Base-by-base conservation (phyloP, 2,888 invertebrate genomes). In the Aphodius granarius region DNA sequence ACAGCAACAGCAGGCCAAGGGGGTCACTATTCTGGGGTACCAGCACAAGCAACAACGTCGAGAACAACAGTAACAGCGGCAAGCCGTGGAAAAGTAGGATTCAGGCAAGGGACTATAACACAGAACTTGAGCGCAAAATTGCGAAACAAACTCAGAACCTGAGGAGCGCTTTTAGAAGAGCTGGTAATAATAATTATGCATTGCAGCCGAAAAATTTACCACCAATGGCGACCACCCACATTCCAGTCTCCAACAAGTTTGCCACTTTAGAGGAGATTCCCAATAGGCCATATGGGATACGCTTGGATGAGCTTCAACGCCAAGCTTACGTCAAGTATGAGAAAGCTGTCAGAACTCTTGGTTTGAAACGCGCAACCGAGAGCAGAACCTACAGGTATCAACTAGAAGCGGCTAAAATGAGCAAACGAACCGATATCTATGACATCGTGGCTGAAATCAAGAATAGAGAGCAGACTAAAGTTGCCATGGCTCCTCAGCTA, bases 401-500 rank as follows among this genome's bases (percentile, higher is more conserved):
- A 15, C 63, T 75, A 18, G 77, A 77, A 15, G 62, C 77, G 9
- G 74, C 75, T 1, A 73, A 66, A 22, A 5, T 13, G 17, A 43
- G 63, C 15, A 73, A 77, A 19, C 13, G 20, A 16, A 72, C 21
- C 13, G 63, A 75, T 19, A 64, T 76, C 21, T 71, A 63, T 43
- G 66, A 73, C 3, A 22, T 72, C 15, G 73, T 74, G 71, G 19
- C 70, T 6, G 63, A 73, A 15, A 18, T 73, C 5, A 74, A 72
- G 20, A 73, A 64, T 13, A 23, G 23, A 63, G 23, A 73, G n/a
- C 75, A 73, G 16, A 5, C 16, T 0, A 75, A 71, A 6, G 62
- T 72, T 2, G 18, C 73, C 15, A 66, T 22, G 19, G 62, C 72
- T 23, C 78, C 76, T 1, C 79, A 79, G 63, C 71, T 79, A 65